phyloP scores from a whole-genome alignment of 2,888 invertebrate species.

The Ophion costatus region DNA sequence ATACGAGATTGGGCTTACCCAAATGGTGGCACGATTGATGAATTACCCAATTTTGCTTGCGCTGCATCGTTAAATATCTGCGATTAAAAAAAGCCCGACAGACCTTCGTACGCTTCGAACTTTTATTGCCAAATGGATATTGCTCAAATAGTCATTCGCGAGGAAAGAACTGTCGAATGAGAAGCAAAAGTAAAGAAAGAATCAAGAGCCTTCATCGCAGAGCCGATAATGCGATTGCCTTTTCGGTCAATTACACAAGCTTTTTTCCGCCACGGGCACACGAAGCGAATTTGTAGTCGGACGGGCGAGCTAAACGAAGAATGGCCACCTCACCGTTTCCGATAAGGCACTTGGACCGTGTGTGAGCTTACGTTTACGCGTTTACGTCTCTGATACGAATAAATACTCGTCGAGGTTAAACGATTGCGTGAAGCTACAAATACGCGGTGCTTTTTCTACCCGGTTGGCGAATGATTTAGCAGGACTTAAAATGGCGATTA shows the following conservation, averaged over 20 bases:
- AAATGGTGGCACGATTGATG: too few relatives aligned
- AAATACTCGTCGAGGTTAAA: slow-evolving; percentile 18
- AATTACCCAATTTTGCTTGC: too few relatives aligned
- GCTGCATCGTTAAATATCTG: too few relatives aligned
- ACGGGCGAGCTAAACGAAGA: slow-evolving; percentile 20
- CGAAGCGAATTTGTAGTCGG: slow-evolving; percentile 1
- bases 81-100: too few relatives aligned
- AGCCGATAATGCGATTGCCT: background rate
- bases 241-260: background rate
- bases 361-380: background rate
- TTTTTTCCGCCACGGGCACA: background rate
- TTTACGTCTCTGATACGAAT: slow-evolving; percentile 8
- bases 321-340: background rate
- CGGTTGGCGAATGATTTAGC: slow-evolving; percentile 9
- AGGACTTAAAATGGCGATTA: background rate
- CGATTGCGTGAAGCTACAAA: slow-evolving; percentile 28
- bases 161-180: too few relatives aligned
- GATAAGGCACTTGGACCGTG: slow-evolving; percentile 29
- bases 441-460: slow-evolving; percentile 17
- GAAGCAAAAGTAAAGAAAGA: too few relatives aligned
- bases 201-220: too few relatives aligned
- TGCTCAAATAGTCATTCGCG: too few relatives aligned
- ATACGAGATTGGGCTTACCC: too few relatives aligned
- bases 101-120: too few relatives aligned
- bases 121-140: too few relatives aligned